phyloP scores from a whole-genome alignment of 2,113 vertebrate species.

The Dascyllus trimaculatus region DNA sequence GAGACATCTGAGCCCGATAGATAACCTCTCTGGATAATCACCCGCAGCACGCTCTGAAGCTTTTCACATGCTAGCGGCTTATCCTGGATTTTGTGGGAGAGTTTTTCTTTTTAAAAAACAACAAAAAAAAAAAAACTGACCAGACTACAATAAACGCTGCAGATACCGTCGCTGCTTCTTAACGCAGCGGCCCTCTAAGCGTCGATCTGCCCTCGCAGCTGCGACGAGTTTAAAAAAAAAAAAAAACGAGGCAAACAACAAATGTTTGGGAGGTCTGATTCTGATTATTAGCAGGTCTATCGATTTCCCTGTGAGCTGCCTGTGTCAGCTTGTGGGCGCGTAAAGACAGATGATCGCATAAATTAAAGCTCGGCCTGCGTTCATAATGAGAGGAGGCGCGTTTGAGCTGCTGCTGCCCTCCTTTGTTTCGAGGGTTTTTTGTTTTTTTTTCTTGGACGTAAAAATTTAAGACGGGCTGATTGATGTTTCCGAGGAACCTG shows the following conservation, averaged over 20 bases:
- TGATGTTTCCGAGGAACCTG: slow-evolving; percentile 26
- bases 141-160: neutral
- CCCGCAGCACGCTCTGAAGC: slow-evolving; percentile 18
- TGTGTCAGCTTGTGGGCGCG: slow-evolving; percentile 58
- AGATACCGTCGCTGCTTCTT: slow-evolving; percentile 5
- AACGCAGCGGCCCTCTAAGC: slow-evolving; percentile 28
- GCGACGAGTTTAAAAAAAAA: no score
- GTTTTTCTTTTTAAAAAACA: no score
- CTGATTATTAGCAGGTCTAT: slow-evolving; percentile 50
- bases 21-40: slow-evolving; percentile 32
- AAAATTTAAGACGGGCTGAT: slow-evolving; percentile 28
- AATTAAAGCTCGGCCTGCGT: slow-evolving; percentile 62
- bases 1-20: slow-evolving; percentile 46
- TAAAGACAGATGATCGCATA: slow-evolving; percentile 63
- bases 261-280: slow-evolving; percentile 18
- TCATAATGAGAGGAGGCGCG: slow-evolving; percentile 47
- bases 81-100: neutral
- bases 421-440: slow-evolving; percentile 47
- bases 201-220: slow-evolving; percentile 27
- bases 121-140: no score
- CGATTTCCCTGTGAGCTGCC: slow-evolving; percentile 40
- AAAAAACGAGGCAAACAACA: slow-evolving; percentile 22
- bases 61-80: slow-evolving; percentile 14
- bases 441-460: neutral
- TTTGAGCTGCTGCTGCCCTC: slow-evolving; percentile 57